These are phyloP conservation scores for Drosophila eohydei DNA, from an alignment of 2,888 invertebrate genomes.

Conservation along the genomic window DNA sequence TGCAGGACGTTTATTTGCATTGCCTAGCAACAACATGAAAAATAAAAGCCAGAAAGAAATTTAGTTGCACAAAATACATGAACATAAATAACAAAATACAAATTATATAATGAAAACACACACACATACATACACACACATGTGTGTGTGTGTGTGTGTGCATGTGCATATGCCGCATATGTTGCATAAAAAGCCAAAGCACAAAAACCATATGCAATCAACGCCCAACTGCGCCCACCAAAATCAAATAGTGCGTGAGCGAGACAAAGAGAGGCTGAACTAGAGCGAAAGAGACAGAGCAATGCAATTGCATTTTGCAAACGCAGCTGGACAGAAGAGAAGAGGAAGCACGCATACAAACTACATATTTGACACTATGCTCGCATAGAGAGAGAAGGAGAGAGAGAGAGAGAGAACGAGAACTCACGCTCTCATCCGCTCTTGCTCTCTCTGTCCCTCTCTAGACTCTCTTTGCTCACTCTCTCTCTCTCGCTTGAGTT, in stretches of 20 bases:
- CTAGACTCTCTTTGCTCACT: constrained; percentile 1
- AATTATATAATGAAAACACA: constrained; percentile 69
- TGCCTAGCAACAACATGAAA: constrained; percentile 58
- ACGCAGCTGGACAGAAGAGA: constrained; percentile 18
- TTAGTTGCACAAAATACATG: constrained; percentile 51
- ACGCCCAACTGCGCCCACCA: constrained; percentile 58
- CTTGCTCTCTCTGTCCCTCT: constrained; percentile 1
- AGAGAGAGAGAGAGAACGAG: constrained; percentile 16
- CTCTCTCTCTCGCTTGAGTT: constrained; percentile 10
- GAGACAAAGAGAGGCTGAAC: background rate
- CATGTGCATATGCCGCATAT: constrained; percentile 64
- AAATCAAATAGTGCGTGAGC: constrained; percentile 19
- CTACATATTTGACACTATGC: constrained; percentile 23
- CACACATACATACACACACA: background rate
- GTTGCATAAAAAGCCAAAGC: constrained; percentile 72
- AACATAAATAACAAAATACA: constrained; percentile 66
- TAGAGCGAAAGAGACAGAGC: constrained; percentile 25
- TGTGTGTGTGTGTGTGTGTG: constrained; percentile 8
- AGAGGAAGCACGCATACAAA: constrained; percentile 27
- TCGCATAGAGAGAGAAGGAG: constrained; percentile 25
- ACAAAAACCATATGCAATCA: constrained; percentile 70
- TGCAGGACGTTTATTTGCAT: constrained; percentile 35
- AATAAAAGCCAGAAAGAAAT: constrained; percentile 31
- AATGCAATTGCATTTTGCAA: constrained; percentile 52
- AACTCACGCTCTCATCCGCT: constrained; percentile 16